These are phyloP conservation scores for Linnaemya tessellans DNA, from an alignment of 2,888 invertebrate species.

Conservation along the genomic window DNA sequence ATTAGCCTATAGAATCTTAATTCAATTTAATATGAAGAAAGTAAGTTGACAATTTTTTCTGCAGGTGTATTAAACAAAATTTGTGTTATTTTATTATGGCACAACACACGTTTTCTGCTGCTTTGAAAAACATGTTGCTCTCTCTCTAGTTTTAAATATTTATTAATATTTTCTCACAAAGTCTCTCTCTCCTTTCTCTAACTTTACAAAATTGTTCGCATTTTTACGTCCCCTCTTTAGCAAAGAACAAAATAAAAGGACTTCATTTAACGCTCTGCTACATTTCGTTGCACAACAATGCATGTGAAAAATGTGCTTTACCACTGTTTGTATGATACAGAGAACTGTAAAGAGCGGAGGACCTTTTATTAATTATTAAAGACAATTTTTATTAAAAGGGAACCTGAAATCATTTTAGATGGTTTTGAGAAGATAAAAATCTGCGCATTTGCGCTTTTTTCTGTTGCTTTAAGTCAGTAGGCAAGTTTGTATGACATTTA, in stretches of 20 bases:
- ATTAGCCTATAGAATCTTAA: too few relatives aligned
- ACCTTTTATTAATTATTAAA: conserved; percentile 23
- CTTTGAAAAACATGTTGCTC: background rate
- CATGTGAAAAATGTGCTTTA: conserved; percentile 54
- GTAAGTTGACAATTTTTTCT: background rate
- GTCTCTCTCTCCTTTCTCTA: conserved; percentile 8
- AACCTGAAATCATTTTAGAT: conserved; percentile 58
- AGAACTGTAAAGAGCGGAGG: conserved; percentile 5
- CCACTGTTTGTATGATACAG: background rate
- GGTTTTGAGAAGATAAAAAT: conserved; percentile 66
- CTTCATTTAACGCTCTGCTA: conserved; percentile 53
- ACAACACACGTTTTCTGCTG: background rate
- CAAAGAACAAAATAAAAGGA: conserved; percentile 11
- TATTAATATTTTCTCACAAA: background rate
- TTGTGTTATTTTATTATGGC: background rate
- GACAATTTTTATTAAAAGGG: conserved; percentile 35
- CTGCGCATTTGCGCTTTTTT: conserved; percentile 69
- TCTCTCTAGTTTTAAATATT: background rate
- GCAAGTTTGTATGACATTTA: conserved; percentile 5
- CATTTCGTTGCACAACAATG: conserved; percentile 70
- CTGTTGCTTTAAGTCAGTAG: conserved; percentile 20
- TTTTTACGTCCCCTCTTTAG: conserved; percentile 6
- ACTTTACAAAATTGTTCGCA: background rate
- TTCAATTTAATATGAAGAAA: background rate
- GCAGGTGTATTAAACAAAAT: background rate